These are phyloP conservation scores for Malaclemys terrapin DNA, from an alignment of 2,113 vertebrate genomes.

Conservation along the genomic window DNA sequence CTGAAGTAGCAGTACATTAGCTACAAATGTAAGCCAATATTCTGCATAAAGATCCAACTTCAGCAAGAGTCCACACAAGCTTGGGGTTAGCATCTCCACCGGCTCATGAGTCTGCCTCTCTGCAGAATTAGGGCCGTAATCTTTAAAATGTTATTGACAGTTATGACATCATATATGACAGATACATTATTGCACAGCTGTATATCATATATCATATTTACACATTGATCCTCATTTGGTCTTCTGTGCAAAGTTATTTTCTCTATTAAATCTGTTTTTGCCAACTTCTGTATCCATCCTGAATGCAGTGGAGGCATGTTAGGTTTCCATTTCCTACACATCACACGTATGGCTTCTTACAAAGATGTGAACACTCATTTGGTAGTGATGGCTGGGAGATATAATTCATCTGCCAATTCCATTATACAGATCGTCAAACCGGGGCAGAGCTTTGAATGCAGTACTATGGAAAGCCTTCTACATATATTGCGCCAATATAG, in stretches of 20 bases:
- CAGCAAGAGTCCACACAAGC: background rate
- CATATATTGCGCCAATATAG: background rate
- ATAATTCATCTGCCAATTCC: background rate
- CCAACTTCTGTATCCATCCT: slow-evolving; percentile 38
- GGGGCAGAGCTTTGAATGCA: background rate
- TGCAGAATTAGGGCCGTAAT: background rate
- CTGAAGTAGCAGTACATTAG: accelerated
- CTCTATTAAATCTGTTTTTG: background rate
- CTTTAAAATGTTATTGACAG: background rate
- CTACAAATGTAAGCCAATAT: background rate
- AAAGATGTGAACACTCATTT: background rate
- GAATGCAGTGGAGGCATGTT: background rate
- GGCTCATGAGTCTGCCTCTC: background rate
- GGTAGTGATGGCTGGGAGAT: background rate
- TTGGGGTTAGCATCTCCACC: accelerated
- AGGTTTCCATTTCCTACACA: background rate
- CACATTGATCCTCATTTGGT: slow-evolving; percentile 49
- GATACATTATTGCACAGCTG: background rate
- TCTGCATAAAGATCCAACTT: background rate
- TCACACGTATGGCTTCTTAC: background rate
- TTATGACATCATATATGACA: accelerated
- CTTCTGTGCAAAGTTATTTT: slow-evolving; percentile 33
- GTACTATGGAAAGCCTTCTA: background rate
- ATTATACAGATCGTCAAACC: background rate
- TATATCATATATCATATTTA: background rate